These are phyloP conservation scores for Plutomurus gul DNA, from an alignment of 1,140 invertebrate species.

Conservation along the genomic window DNA sequence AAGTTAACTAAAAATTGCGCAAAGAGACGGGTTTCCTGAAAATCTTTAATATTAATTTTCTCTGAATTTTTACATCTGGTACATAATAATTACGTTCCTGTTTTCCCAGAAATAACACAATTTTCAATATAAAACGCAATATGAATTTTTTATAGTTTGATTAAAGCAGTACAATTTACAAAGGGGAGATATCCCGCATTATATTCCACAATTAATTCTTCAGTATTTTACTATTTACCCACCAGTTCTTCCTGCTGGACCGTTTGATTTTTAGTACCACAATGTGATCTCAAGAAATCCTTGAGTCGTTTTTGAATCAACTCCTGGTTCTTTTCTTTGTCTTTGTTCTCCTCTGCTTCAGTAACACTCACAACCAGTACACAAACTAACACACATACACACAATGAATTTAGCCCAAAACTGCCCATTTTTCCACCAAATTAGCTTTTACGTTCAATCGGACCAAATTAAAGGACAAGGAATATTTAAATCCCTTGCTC, in stretches of 20 bases:
- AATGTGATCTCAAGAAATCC: conserved; percentile 28
- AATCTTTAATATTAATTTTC: neutral
- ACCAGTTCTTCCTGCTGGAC: conserved; percentile 37
- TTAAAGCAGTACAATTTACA: neutral
- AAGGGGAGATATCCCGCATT: neutral
- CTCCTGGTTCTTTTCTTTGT: neutral
- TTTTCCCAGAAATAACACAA: neutral
- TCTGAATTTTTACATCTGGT: neutral
- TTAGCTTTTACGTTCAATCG: too few relatives aligned
- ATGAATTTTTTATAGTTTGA: neutral
- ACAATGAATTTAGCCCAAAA: neutral
- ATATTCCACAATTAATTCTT: too few relatives aligned
- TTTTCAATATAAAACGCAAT: neutral
- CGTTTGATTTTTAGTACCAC: conserved; percentile 30
- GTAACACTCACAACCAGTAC: neutral
- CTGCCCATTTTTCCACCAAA: neutral
- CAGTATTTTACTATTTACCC: neutral
- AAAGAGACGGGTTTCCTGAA: too few relatives aligned
- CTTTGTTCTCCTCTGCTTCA: neutral
- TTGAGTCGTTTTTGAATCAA: conserved; percentile 23
- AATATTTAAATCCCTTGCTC: too few relatives aligned
- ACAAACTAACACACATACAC: neutral
- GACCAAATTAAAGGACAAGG: too few relatives aligned
- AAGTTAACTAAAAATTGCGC: too few relatives aligned
- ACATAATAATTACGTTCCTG: neutral